Evolutionary conservation across 2,113 vertebrate genomes (phyloP).

Genomic region (Tapirus terrestris): DNA sequence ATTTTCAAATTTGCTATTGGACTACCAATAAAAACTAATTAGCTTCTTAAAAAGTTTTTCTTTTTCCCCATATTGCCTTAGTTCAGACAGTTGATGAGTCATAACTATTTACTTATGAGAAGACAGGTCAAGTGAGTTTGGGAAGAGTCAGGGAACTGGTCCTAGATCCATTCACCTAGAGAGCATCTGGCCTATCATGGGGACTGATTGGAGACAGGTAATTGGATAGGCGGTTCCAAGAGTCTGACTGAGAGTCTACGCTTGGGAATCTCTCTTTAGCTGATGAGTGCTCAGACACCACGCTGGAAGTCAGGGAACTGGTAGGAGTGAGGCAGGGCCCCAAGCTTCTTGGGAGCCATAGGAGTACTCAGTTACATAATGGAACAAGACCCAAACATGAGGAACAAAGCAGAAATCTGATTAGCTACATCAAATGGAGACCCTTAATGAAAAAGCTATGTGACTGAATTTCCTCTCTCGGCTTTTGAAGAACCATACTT

Average conservation of each 20-base stretch:
- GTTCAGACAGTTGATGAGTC: background rate
- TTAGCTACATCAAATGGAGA: background rate
- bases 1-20: background rate
- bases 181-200: background rate
- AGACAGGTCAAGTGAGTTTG: background rate
- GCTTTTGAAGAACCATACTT: background rate
- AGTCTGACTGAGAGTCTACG: background rate
- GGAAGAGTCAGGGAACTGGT: background rate
- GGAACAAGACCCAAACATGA: background rate
- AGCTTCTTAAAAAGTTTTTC: background rate
- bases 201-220: background rate
- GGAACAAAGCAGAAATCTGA: background rate
- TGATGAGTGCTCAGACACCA: background rate
- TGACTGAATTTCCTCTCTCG: background rate
- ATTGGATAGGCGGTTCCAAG: background rate
- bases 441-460: background rate
- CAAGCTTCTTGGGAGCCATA: background rate
- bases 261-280: background rate
- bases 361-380: background rate
- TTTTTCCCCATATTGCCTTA: background rate
- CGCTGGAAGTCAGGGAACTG: background rate
- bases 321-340: background rate
- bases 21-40: background rate
- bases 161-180: background rate
- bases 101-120: background rate